Base-by-base conservation (phyloP, 2,797 vertebrate species). In the Urocyon cinereoargenteus region DNA sequence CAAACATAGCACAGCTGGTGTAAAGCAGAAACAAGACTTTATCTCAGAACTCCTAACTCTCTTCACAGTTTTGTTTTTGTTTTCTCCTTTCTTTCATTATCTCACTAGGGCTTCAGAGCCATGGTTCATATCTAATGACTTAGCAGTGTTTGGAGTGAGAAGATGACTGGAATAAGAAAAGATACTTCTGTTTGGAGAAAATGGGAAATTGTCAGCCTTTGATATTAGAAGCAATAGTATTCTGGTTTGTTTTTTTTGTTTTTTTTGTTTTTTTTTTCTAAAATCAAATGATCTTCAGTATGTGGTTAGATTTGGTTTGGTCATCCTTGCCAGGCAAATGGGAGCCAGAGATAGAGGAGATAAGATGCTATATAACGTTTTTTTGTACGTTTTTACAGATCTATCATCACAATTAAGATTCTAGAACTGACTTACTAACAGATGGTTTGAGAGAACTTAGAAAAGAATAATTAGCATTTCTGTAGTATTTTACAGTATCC, bases 401-500 rank as follows among this genome's bases (percentile, higher is more conserved):
- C 6, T 55, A 7, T 59, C 75, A 24, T 85, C 59, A 57, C 90
- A 96, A 59, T 86, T 95, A 68, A 40, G 70, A 90, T 77, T 95
- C 91, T 91, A 75, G 82, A 96, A 83, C 68, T 94, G 62, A 31
- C 87, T 93, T 83, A 70, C 70, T 36, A 94, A 85, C 87, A 90
- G 86, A 94, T 66, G 70, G 89, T 53, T 79, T 77, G 86, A 53
- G 57, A 72, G 31, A 96, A 82, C 31, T 92, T 89, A 64, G 72
- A 82, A 94, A 87, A 92, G 83, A 92, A 49, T 86, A 66, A 78
- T 79, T 78, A 94, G 79, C 93, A 81, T 91, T 90, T 75, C 45
- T 86, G 16, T 93, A 77, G 96, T 82, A 85, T 75, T 94, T 94
- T 92, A 94, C 75, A 95, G 81, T 84, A 78, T 68, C 75, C 92